Percentiles rank a stretch among this genome's conserved stretches.
phyloP scores from a whole-genome alignment of 2,888 invertebrate genomes.

The Synergus itoensis region DNA sequence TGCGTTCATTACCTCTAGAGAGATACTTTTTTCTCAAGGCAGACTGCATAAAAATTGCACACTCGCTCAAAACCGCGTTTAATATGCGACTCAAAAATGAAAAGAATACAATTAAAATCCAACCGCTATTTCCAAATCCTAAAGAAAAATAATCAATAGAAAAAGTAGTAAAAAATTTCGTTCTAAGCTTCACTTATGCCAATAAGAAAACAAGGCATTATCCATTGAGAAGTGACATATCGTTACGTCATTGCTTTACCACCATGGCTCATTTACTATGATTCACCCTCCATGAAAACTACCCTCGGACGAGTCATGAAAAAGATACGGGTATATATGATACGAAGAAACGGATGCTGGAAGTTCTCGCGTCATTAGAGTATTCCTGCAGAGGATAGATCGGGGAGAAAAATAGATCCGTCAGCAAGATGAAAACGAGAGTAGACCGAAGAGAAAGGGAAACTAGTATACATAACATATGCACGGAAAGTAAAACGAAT shows the following conservation, averaged over 20 bases:
- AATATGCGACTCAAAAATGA: background rate
- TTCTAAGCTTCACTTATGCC: background rate
- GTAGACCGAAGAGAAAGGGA: slow-evolving; percentile 44
- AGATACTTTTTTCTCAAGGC: background rate
- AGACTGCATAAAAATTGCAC: background rate
- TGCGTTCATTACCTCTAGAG: background rate
- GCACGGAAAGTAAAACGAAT: slow-evolving; percentile 58
- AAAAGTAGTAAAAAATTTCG: too few species aligned
- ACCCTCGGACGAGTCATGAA: background rate
- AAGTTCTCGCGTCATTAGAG: slow-evolving; percentile 8
- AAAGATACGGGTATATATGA: background rate
- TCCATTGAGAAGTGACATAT: background rate
- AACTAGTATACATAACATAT: slow-evolving; percentile 48
- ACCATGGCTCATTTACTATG: slow-evolving; percentile 2
- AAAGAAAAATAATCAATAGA: too few species aligned
- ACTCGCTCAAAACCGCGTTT: background rate
- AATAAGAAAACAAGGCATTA: slow-evolving; percentile 2
- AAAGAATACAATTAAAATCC: background rate
- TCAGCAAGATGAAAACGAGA: slow-evolving; percentile 48
- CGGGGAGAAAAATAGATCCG: slow-evolving; percentile 26
- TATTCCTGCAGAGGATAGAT: background rate
- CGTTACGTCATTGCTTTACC: background rate
- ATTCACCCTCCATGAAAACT: background rate
- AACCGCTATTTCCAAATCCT: too few species aligned
- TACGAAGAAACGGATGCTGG: background rate